phyloP scores from a whole-genome alignment of 92 coral and sea anemone genomes.

The Parazoanthus atlanticus region DNA sequence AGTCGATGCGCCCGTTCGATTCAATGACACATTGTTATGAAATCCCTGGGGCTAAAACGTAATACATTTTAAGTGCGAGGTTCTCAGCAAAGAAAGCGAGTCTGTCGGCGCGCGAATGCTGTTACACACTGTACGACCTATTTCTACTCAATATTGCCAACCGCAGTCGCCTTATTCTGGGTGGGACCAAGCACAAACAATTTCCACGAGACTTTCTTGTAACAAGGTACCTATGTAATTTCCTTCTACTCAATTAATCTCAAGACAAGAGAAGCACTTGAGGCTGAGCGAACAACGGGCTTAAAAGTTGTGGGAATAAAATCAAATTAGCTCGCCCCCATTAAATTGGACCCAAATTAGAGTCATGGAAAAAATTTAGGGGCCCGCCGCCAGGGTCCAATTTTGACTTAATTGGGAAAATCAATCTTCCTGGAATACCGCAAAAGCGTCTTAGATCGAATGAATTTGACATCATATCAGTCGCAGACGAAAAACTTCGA shows the following conservation, averaged over 20 bases:
- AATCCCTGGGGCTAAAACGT: conserved; percentile 37
- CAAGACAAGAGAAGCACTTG: conserved; percentile 28
- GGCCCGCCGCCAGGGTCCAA: conserved; percentile 59
- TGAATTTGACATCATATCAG: not conserved
- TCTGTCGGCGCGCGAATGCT: not conserved
- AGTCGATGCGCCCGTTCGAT: conserved; percentile 2
- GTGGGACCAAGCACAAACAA: conserved; percentile 21
- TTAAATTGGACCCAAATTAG: conserved; percentile 64
- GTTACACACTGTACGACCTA: not conserved
- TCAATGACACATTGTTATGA: conserved; percentile 28
- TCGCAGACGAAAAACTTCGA: not conserved
- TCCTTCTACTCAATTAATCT: conserved; percentile 8
- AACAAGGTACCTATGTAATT: not conserved
- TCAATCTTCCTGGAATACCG: conserved; percentile 41
- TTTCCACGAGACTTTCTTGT: conserved; percentile 9
- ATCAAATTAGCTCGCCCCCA: conserved; percentile 65
- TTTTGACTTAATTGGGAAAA: conserved; percentile 66
- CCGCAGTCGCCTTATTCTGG: conserved; percentile 20
- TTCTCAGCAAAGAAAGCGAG: not conserved
- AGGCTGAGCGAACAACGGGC: conserved; percentile 12
- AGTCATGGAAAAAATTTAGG: conserved; percentile 54
- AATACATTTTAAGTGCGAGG: conserved; percentile 31
- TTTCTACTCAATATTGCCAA: not conserved
- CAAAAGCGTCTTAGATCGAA: conserved; percentile 33
- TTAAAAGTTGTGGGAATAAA: conserved; percentile 49